Evolutionary conservation across 2,888 invertebrate genomes (phyloP).

Genomic region (Morpho deidamia): DNA sequence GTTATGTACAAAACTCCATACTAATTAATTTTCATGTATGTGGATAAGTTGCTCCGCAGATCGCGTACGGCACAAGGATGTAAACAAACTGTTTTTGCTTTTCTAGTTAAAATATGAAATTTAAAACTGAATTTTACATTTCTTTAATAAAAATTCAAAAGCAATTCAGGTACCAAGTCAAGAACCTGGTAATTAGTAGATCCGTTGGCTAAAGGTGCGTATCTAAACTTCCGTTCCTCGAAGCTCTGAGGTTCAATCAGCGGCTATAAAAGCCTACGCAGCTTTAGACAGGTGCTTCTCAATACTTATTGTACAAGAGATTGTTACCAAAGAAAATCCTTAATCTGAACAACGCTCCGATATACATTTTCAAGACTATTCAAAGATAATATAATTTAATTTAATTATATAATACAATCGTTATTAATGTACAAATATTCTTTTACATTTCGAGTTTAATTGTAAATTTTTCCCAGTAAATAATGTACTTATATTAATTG

Average conservation of each 20-base stretch:
- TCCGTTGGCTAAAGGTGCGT: slow-evolving; percentile 48
- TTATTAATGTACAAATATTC: too few relatives aligned
- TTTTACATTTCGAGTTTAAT: too few relatives aligned
- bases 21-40: too few relatives aligned
- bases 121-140: too few relatives aligned
- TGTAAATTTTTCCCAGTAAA: too few relatives aligned
- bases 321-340: not conserved
- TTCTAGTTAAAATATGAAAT: not conserved
- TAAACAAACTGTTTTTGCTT: not conserved
- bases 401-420: not conserved
- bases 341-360: too few relatives aligned
- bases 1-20: too few relatives aligned
- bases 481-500: too few relatives aligned
- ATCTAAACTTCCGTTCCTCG: slow-evolving; percentile 40
- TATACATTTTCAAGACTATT: not conserved
- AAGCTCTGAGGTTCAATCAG: slow-evolving; percentile 34
- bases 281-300: slow-evolving; percentile 41
- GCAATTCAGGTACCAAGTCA: slow-evolving; percentile 28
- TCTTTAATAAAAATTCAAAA: not conserved
- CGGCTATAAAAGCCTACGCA: slow-evolving; percentile 37
- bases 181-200: slow-evolving; percentile 32
- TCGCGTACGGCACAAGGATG: too few relatives aligned
- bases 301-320: slow-evolving; percentile 17
- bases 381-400: not conserved
- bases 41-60: too few relatives aligned